A percentile compares a stretch with the other conserved stretches of the same genome.
Evolutionary conservation across 2,888 invertebrate genomes (phyloP).

Genomic region (Bugula neritina): DNA sequence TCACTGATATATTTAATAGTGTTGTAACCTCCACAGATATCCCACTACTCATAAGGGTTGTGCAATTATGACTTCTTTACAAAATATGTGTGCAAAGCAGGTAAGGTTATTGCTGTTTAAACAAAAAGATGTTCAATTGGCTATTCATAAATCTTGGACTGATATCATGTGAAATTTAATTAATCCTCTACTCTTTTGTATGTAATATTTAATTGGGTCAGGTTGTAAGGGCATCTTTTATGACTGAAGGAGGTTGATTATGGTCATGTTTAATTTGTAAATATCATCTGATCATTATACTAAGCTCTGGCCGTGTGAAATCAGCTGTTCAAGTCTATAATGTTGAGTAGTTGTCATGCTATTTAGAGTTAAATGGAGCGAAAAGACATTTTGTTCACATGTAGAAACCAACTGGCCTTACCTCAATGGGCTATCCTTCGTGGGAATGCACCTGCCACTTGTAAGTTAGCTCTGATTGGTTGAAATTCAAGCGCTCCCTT

Average conservation of each 20-base stretch:
- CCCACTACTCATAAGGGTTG: too few relatives aligned
- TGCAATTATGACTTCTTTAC: too few relatives aligned
- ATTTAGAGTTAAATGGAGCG: constrained; percentile 1
- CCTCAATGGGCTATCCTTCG: constrained; percentile 18
- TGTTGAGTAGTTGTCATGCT: background rate
- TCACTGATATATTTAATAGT: too few relatives aligned
- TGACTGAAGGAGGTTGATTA: background rate
- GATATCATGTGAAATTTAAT: background rate
- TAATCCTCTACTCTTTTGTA: background rate
- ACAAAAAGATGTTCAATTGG: too few relatives aligned
- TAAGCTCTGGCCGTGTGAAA: background rate
- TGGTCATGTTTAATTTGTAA: background rate
- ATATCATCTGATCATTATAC: background rate
- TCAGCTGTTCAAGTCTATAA: background rate
- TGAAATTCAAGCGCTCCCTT: background rate
- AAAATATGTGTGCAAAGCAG: too few relatives aligned
- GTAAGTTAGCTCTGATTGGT: constrained; percentile 2
- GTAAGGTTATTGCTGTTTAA: too few relatives aligned
- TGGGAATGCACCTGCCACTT: constrained; percentile 22
- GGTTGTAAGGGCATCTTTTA: background rate
- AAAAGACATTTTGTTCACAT: background rate
- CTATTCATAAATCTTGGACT: too few relatives aligned
- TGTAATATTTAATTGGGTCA: background rate
- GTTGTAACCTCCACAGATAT: too few relatives aligned
- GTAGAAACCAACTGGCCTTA: constrained; percentile 2